Conservation (phyloP, 2,797 vertebrate genomes). For the Hoplostethus atlanticus region DNA sequence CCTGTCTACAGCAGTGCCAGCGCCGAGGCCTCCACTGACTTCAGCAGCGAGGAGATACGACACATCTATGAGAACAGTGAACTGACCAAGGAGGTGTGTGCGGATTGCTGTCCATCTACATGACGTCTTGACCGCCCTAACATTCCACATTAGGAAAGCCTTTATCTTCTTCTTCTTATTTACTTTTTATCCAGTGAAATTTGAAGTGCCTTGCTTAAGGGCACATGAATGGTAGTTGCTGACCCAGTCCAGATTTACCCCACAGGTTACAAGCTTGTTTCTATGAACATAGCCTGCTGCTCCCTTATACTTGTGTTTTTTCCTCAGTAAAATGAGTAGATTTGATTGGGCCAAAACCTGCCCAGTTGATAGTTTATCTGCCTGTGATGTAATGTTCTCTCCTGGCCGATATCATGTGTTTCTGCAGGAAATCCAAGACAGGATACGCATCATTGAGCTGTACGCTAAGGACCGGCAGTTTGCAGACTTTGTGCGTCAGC, state of each 20-base stretch:
- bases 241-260: too few relatives aligned
- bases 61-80: constrained; percentile 95
- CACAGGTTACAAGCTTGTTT: too few relatives aligned
- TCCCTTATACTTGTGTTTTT: not conserved
- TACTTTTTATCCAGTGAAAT: too few relatives aligned
- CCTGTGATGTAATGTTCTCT: constrained; percentile 40
- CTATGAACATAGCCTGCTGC: not conserved
- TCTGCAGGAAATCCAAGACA: constrained; percentile 95
- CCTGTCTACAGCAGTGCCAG: constrained; percentile 88
- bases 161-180: too few relatives aligned
- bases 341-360: constrained; percentile 30
- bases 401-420: constrained; percentile 49
- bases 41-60: constrained; percentile 95
- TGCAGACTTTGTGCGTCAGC: constrained; percentile 93
- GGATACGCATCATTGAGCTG: constrained; percentile 96
- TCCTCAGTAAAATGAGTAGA: constrained; percentile 12
- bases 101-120: too few relatives aligned
- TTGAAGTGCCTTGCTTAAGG: too few relatives aligned
- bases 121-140: too few relatives aligned
- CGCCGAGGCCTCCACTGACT: constrained; percentile 90
- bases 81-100: constrained; percentile 92
- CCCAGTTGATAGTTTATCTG: constrained; percentile 45
- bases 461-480: constrained; percentile 95
- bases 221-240: too few relatives aligned
- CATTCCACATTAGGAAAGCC: too few relatives aligned